phyloP scores from a whole-genome alignment of 2,113 vertebrate species.

The Alethe diademata region DNA sequence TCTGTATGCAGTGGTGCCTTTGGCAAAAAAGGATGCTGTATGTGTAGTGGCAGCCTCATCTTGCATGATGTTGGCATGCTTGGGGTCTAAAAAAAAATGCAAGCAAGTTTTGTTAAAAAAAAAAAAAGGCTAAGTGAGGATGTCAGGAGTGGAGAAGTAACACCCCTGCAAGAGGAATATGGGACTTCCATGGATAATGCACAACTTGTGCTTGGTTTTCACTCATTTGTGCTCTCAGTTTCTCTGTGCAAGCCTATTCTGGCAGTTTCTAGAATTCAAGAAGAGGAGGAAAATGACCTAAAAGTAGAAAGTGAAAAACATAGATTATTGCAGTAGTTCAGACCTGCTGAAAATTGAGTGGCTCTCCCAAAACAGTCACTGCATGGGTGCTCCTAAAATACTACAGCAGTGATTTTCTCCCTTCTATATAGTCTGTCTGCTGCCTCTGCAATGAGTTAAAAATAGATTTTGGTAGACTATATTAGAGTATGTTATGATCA shows the following conservation, averaged over 20 bases:
- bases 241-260: background rate
- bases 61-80: background rate
- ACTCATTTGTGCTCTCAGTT: background rate
- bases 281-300: background rate
- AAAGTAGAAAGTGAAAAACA: background rate
- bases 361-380: background rate
- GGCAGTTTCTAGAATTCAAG: background rate
- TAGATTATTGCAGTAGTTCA: background rate
- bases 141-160: background rate
- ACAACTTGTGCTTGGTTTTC: background rate
- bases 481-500: background rate
- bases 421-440: background rate
- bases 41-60: background rate
- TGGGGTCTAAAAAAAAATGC: background rate
- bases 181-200: background rate
- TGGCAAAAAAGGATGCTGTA: rapidly evolving
- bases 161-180: background rate
- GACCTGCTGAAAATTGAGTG: background rate
- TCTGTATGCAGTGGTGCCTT: background rate
- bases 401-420: background rate
- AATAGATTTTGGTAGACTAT: conserved; percentile 1
- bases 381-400: background rate
- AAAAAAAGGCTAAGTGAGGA: background rate
- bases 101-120: background rate
- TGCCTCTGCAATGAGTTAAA: background rate